Base-by-base conservation (phyloP, 2,888 invertebrate species). In the Bombylius major region DNA sequence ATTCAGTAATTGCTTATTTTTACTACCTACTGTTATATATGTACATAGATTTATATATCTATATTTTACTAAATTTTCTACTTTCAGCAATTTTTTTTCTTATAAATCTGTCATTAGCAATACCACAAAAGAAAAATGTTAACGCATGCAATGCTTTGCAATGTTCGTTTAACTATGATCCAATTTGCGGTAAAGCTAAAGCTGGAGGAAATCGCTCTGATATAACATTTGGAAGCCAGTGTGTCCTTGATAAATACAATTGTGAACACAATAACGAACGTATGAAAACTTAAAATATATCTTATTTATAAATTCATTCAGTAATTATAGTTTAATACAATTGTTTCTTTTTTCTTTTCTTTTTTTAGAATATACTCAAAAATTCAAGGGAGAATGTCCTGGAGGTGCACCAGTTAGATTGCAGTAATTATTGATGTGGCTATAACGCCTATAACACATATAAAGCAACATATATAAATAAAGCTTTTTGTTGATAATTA, bases 211-310 rank as follows among this genome's bases (percentile, higher is more conserved):
- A 53, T 12, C 59, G 58, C 8, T 23, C 57, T 13, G 51, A 57
- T 14, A 13, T 72, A 6, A 70, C 71, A 8, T 73, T 73, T 56
- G 72, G 72, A 45, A 73, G 61, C 52, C 56, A 62, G 4, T 73
- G 73, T 53, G 72, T 72, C 11, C 60, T 73, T 65, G 59, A 60
- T 54, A 72, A 69, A 47, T 73, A 69, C 63, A 73, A 73, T 58
- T 73, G 73, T 58, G 70, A 70, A 45, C 72, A 73, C 56, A 57
- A 65, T 13, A 65, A 69, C 51, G 68, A 69, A 60, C 68, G 73
- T 73, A 65, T 68, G 67, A 58, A 3, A 12, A 33, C 33, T 36
- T 12, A 33, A 14, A 47, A 32, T 42, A 31, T 50, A 54, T 13
- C 32, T 32, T n/a, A 44, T 31, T n/a, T 1, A 47, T 54, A 42